phyloP scores from a whole-genome alignment of 2,113 vertebrate genomes.

The Tiliqua scincoides region DNA sequence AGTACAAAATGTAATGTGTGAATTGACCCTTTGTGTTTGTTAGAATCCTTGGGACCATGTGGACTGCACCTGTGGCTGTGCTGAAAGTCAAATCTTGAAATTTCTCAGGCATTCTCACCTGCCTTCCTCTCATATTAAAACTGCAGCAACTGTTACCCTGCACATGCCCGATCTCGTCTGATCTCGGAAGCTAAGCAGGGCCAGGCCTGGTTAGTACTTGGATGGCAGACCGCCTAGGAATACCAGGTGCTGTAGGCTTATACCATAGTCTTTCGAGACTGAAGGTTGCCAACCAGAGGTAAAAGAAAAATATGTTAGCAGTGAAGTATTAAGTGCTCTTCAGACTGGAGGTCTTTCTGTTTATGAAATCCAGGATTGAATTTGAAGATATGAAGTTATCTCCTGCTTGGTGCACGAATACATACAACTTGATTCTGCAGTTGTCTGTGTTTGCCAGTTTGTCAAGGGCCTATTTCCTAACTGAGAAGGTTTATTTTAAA shows the following conservation, averaged over 20 bases:
- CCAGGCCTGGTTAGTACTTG: too few species aligned
- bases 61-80: neutral
- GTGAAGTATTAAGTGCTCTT: neutral
- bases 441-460: neutral
- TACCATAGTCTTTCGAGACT: too few species aligned
- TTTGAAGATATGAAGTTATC: neutral
- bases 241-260: too few species aligned
- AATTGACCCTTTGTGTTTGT: neutral
- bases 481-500: fast-evolving
- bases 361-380: neutral
- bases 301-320: neutral
- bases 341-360: neutral
- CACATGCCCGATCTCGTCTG: too few species aligned
- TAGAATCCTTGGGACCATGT: neutral
- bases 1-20: neutral
- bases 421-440: fast-evolving
- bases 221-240: too few species aligned
- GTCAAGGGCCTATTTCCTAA: fast-evolving
- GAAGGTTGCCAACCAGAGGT: too few species aligned
- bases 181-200: too few species aligned
- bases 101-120: neutral
- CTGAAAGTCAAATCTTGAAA: too few species aligned
- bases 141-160: too few species aligned
- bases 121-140: neutral
- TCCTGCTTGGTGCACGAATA: fast-evolving